Percentiles rank a stretch among this genome's conserved stretches.
Evolutionary conservation across 2,888 invertebrate genomes (phyloP).

Genomic region (Napeogenes inachia): DNA sequence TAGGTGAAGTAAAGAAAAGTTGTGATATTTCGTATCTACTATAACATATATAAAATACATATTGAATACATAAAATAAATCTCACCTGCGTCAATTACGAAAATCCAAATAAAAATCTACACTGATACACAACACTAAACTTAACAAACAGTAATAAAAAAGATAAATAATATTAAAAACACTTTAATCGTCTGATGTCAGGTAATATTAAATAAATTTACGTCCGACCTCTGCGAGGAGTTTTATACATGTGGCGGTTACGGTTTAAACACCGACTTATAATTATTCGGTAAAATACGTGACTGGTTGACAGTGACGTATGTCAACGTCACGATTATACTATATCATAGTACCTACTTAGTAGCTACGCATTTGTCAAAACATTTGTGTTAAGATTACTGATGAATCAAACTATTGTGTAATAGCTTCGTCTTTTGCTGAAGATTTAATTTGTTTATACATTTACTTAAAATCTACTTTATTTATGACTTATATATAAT

Average conservation of each 20-base stretch:
- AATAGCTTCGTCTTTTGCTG: no score
- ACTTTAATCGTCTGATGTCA: conserved; percentile 37
- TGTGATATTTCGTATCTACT: no score
- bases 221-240: conserved; percentile 45
- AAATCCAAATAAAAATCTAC: conserved; percentile 22
- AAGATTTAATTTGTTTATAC: no score
- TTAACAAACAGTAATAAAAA: conserved; percentile 16
- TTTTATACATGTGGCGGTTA: conserved; percentile 52
- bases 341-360: background rate
- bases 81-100: background rate
- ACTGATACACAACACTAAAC: conserved; percentile 3
- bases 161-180: conserved; percentile 31
- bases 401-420: no score
- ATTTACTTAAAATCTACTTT: no score
- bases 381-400: no score
- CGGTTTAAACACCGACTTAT: conserved; percentile 40
- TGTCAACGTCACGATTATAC: conserved; percentile 13
- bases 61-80: no score
- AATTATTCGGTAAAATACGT: conserved; percentile 38
- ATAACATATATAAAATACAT: no score
- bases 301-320: conserved; percentile 29
- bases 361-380: background rate
- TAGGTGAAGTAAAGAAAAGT: no score
- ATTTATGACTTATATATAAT: no score
- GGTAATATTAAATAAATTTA: conserved; percentile 5